Evolutionary conservation across 92 coral and sea anemone species (phyloP).

Genomic region (Isaurus tuberculatus): DNA sequence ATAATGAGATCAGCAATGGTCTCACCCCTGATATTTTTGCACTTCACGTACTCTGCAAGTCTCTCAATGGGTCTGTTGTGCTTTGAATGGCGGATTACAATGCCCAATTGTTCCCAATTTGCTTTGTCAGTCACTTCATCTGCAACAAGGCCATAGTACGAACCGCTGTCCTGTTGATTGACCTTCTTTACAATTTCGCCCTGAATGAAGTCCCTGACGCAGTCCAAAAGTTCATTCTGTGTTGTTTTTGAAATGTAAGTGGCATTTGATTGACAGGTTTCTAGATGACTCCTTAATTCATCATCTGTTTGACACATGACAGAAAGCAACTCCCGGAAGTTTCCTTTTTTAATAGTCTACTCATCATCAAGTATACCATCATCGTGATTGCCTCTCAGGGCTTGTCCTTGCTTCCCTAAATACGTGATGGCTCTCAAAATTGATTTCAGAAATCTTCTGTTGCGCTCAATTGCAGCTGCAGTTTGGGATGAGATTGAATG

Average conservation of each 20-base stretch:
- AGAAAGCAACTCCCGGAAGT: constrained; percentile 3
- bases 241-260: background rate
- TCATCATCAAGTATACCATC: background rate
- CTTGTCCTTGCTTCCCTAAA: constrained; percentile 2
- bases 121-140: background rate
- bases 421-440: constrained; percentile 8
- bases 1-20: background rate
- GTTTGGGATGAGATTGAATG: too few species aligned
- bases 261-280: constrained; percentile 2
- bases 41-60: background rate
- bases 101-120: background rate
- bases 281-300: background rate
- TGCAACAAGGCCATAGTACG: background rate
- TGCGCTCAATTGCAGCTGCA: background rate
- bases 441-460: constrained; percentile 6
- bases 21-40: background rate
- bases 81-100: background rate
- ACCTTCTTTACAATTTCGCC: background rate
- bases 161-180: constrained; percentile 3
- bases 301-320: background rate
- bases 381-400: constrained; percentile 6
- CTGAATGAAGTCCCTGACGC: constrained; percentile 10
- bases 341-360: background rate
- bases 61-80: background rate
- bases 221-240: constrained; percentile 1